Percentiles rank a stretch among this genome's conserved stretches.
These are phyloP conservation scores for Eriocheir sinensis DNA, from an alignment of 1,140 invertebrate genomes.

Conservation along the genomic window DNA sequence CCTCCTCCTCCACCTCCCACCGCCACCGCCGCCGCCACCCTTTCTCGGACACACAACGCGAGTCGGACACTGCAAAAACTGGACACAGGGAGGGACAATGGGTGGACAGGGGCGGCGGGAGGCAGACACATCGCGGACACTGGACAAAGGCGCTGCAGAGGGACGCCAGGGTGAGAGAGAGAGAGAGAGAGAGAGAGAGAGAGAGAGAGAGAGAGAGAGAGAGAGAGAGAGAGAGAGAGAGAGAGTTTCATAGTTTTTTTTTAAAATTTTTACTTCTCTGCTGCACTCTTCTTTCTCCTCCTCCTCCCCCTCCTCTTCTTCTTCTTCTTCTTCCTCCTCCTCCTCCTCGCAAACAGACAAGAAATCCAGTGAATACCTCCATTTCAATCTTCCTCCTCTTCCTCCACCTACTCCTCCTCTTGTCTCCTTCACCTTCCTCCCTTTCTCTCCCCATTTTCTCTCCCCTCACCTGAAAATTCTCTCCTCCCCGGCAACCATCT, in stretches of 20 bases:
- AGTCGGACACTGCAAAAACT: conserved; percentile 68
- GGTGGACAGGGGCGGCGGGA: conserved; percentile 60
- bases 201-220: conserved; percentile 26
- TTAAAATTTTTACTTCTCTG: neutral
- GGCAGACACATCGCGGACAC: conserved; percentile 56
- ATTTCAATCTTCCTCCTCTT: neutral
- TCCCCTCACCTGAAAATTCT: neutral
- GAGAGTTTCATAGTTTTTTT: neutral
- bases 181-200: conserved; percentile 55
- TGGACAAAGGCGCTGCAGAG: conserved; percentile 47
- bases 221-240: conserved; percentile 40
- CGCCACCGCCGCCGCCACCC: neutral
- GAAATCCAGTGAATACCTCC: neutral
- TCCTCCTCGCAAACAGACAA: neutral
- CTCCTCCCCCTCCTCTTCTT: conserved; percentile 16
- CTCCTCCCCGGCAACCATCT: neutral
- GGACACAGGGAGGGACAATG: conserved; percentile 62
- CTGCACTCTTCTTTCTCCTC: neutral
- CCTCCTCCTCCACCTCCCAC: neutral
- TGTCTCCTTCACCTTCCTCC: neutral
- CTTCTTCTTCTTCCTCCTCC: too few species aligned
- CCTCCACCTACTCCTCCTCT: neutral
- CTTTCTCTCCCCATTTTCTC: neutral
- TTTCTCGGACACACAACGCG: neutral
- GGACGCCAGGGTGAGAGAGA: neutral